Evolutionary conservation across 2,797 vertebrate species (phyloP), one percentile per base, ranked within the genome.

Genomic region (Pseudochirops corinnae): DNA sequence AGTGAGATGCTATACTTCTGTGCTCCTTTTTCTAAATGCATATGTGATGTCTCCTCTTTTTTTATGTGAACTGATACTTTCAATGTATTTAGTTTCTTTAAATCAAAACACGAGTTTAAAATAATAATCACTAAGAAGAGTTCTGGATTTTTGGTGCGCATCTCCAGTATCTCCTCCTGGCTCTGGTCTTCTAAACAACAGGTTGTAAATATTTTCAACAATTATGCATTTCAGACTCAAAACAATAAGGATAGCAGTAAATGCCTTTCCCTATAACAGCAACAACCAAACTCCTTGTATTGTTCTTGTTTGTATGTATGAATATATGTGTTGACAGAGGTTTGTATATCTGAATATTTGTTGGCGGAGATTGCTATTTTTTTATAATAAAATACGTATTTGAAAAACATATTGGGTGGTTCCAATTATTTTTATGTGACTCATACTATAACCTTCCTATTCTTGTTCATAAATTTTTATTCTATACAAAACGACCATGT

Each of bases 391-490:
- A 39, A 74, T 21, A 74, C 5, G 3, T 74, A 62, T 56, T 82
- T 67, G 11, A 74, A 93, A 95, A 93, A 1, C 28, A 50, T n/a
- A 50, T 53, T 91, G 39, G 13, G 12, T 12, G 33, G 12, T 1
- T 55, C 55, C 74, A 21, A 82, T 55, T 33, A 33, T n/a, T 56
- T 55, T 91, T 56, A 33, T 14, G 4, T 0, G 90, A 24, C 60
- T 56, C 57, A 90, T 2, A 67, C 50, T 90, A 91, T 74, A 39
- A 90, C 55, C 87, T 95, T 91, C 28, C 67, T 55, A 13, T 58
- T 93, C 90, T 74, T 91, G 91, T 74, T 93, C 62, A 94, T 57
- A 56, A 74, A 58, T 92, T 91, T 96, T 93, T 58, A 57, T 33
- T 90, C 74, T 94, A 55, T 53, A 26, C 21, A 92, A 9, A 29